phyloP scores from a whole-genome alignment of 2,797 vertebrate genomes.

The Dendrocincla tyrannina region DNA sequence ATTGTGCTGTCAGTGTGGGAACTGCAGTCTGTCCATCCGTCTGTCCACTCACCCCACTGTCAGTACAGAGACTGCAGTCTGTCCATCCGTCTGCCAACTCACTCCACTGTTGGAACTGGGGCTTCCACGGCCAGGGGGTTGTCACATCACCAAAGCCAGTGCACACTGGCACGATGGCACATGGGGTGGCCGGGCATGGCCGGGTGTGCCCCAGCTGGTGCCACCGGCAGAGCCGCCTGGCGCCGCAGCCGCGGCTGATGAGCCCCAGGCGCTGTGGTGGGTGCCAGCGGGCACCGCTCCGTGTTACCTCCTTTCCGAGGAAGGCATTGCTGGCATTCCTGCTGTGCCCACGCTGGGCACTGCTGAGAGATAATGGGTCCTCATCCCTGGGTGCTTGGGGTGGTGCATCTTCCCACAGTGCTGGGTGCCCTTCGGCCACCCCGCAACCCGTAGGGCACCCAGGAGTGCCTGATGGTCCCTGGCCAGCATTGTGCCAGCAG shows the following conservation, averaged over 20 bases:
- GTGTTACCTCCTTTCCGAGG: not conserved
- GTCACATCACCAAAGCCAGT: accelerated
- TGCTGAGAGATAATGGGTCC: accelerated
- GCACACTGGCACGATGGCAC: accelerated
- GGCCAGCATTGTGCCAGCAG: accelerated
- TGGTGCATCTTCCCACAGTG: not conserved
- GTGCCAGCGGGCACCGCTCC: not conserved
- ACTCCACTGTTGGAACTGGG: accelerated
- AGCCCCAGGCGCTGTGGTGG: accelerated
- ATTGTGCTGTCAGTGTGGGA: not conserved
- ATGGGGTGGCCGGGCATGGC: accelerated
- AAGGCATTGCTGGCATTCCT: not conserved
- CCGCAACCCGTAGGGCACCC: accelerated
- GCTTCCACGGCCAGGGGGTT: accelerated
- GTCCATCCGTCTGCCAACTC: not conserved
- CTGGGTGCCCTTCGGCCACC: not conserved
- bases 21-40: not conserved
- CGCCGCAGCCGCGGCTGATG: accelerated
- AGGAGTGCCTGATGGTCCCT: accelerated
- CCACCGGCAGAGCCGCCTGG: not conserved
- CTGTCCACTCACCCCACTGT: not conserved
- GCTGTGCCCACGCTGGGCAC: not conserved
- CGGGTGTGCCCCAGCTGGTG: not conserved
- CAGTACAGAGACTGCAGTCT: not conserved
- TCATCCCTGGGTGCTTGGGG: not conserved